A percentile compares a stretch with the other conserved stretches of the same genome.
Evolutionary conservation across 2,888 invertebrate species (phyloP).

Genomic region (Athripsodes cinereus): DNA sequence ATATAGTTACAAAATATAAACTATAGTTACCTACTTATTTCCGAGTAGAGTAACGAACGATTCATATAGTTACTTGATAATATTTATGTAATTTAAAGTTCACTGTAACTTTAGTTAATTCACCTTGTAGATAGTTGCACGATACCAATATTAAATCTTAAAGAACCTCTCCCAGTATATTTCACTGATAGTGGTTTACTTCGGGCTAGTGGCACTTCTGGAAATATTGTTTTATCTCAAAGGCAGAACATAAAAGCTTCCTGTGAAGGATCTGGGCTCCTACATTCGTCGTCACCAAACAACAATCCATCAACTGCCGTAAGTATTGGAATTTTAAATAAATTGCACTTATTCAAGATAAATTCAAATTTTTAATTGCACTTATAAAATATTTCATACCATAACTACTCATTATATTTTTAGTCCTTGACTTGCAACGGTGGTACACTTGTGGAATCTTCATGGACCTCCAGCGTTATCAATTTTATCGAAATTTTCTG

Average conservation of each 20-base stretch:
- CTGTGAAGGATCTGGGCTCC: constrained; percentile 12
- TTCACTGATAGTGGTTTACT: constrained; percentile 28
- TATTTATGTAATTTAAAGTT: too few species aligned
- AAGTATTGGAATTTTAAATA: not conserved
- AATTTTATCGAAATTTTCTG: constrained; percentile 14
- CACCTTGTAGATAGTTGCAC: constrained; percentile 30
- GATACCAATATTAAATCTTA: constrained; percentile 11
- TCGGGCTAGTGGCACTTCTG: constrained; percentile 29
- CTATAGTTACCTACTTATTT: too few species aligned
- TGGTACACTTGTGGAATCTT: constrained; percentile 10
- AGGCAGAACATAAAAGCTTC: constrained; percentile 7
- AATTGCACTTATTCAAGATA: not conserved
- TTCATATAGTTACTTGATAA: too few species aligned
- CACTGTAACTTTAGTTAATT: too few species aligned
- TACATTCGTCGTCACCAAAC: constrained; percentile 1
- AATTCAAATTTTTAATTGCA: not conserved
- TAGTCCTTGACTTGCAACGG: constrained; percentile 16
- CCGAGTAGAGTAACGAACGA: too few species aligned
- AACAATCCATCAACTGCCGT: not conserved
- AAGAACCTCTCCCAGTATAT: constrained; percentile 25
- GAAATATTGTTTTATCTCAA: constrained; percentile 9
- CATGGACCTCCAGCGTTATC: constrained; percentile 14
- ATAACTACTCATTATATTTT: not conserved
- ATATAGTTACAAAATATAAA: too few species aligned
- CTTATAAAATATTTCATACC: not conserved